Evolutionary conservation across 2,797 vertebrate species (phyloP), one percentile per base, ranked within the genome.

Genomic region (Menidia menidia): DNA sequence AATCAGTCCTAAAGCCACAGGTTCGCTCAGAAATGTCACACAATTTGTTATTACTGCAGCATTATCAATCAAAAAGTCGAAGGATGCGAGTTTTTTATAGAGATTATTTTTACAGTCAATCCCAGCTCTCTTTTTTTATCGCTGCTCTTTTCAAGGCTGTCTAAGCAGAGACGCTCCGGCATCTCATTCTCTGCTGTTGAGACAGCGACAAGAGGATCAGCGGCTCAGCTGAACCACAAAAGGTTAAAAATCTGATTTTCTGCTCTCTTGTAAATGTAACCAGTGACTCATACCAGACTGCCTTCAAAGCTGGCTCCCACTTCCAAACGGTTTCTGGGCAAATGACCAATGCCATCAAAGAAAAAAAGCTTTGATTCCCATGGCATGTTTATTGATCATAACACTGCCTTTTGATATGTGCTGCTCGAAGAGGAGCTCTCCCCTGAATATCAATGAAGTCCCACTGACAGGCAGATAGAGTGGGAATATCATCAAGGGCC

Each of bases 371-470:
- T 89, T 90, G 89, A 92, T 89, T 91, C 89, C 86, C 85, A 70
- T 87, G 90, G 84, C 85, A 89, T 89, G 87, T 91, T 88, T 90
- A 92, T 91, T 89, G 90, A 92, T 92, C 89, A 89, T 87, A 88
- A 92, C 84, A 81, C 82, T 80, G 88, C 63, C 87, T 87, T 92
- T 90, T 90, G 88, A 92, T 92, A 89, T 89, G 83, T 83, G 85
- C 78, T 80, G 84, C 83, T 80, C 56, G 80, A 72, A 84, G 71
- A 55, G 73, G 76, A 78, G 75, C 78, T 79, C 82, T 86, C 75
- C 71, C 54, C 77, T 84, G 90, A 87, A 92, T 92, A 88, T 86
- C 82, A 91, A 92, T 91, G 88, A 81, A 82, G 89, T 64, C 79
- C 77, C 80, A 71, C 86, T 90, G 89, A 89, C 87, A 88, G 82